phyloP scores from a whole-genome alignment of 2,797 vertebrate species.

The Spinibarbus caldwelli region DNA sequence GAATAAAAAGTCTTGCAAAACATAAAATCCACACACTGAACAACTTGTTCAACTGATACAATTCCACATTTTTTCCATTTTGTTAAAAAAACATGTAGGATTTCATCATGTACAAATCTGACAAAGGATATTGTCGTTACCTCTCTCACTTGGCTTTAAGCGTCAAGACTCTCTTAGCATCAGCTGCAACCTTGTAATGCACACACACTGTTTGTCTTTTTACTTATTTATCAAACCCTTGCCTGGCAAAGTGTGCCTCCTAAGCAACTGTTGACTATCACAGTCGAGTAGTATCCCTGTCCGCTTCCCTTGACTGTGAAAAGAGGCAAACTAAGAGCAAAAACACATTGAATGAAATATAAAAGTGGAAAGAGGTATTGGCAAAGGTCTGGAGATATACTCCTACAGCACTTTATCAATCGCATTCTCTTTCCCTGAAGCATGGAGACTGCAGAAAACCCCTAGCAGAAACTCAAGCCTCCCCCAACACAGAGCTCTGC shows the following conservation, averaged over 20 bases:
- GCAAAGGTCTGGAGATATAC: slow-evolving; percentile 14
- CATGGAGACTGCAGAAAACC: slow-evolving; percentile 21
- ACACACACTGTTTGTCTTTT: slow-evolving; percentile 12
- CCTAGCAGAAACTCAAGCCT: not conserved
- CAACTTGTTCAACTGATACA: not conserved
- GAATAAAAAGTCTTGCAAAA: not conserved
- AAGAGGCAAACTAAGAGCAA: slow-evolving; percentile 18
- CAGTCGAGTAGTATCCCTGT: not conserved
- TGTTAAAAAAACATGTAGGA: not conserved
- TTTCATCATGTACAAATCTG: not conserved
- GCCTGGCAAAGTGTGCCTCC: not conserved
- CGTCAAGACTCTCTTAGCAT: not conserved
- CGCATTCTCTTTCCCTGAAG: not conserved
- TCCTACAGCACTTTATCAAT: slow-evolving; percentile 29
- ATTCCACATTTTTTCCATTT: not conserved
- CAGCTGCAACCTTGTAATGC: not conserved
- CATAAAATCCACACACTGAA: not conserved
- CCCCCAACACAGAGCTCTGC: not conserved
- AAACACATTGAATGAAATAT: slow-evolving; percentile 52
- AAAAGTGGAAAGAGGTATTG: slow-evolving; percentile 50
- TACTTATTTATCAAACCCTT: slow-evolving; percentile 26
- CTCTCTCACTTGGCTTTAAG: not conserved
- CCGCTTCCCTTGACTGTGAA: not conserved
- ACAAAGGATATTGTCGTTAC: not conserved
- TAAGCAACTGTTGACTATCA: slow-evolving; percentile 22